These are phyloP conservation scores for Cynocephalus volans DNA, from an alignment of 2,113 vertebrate species.

Conservation along the genomic window DNA sequence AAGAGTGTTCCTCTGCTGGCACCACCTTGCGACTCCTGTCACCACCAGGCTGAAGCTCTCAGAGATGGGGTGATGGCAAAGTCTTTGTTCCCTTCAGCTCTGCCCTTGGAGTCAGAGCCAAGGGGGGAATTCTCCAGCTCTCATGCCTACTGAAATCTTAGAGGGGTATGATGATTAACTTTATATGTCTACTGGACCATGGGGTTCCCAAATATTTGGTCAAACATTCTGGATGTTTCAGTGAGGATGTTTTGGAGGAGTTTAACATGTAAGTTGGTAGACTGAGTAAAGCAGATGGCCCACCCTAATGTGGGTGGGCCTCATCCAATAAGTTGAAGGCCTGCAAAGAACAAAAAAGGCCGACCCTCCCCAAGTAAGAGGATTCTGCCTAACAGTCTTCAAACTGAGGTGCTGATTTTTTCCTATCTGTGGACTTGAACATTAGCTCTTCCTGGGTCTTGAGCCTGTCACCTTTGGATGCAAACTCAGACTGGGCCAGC, in stretches of 20 bases:
- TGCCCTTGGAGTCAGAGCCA: too few relatives aligned
- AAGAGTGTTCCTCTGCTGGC: too few relatives aligned
- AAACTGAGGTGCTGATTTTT: neutral
- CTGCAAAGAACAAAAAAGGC: neutral
- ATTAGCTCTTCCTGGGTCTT: neutral
- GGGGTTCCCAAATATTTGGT: neutral
- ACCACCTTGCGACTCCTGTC: accelerated
- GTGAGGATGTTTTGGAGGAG: neutral
- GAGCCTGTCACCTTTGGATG: too few relatives aligned
- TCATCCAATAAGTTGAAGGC: neutral
- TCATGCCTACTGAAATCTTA: neutral
- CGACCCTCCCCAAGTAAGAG: neutral
- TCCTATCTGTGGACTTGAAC: neutral
- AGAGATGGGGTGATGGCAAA: accelerated
- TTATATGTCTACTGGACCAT: neutral
- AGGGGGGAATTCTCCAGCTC: neutral
- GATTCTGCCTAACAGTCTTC: neutral
- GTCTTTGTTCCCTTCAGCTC: neutral
- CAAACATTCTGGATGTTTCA: neutral
- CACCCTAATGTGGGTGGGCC: neutral
- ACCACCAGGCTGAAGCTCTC: neutral
- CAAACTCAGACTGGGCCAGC: too few relatives aligned
- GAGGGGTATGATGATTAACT: neutral
- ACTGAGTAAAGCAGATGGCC: neutral
- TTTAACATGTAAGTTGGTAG: neutral